These are phyloP conservation scores for Hydractinia symbiolongicarpus DNA, from an alignment of 30 jellyfish, hydroid and myxozoan genomes.

Conservation along the genomic window DNA sequence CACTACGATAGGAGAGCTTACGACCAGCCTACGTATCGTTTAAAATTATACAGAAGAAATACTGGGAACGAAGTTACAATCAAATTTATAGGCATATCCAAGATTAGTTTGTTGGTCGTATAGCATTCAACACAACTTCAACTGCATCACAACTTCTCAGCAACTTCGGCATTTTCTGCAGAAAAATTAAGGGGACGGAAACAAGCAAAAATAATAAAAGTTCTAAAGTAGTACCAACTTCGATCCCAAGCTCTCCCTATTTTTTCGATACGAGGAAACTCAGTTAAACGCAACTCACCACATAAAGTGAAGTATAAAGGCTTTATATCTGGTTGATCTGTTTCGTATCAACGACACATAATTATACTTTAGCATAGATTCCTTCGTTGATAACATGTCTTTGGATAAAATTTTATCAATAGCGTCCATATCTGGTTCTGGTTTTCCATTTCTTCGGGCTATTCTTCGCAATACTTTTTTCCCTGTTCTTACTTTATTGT, in stretches of 20 bases:
- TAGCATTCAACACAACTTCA: no score
- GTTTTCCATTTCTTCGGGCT: constrained; percentile 36
- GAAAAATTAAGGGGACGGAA: no score
- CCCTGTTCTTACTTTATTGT: constrained; percentile 40
- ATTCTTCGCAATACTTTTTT: constrained; percentile 16
- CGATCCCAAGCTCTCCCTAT: not conserved
- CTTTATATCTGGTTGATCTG: not conserved
- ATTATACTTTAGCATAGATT: not conserved
- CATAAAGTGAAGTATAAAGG: constrained; percentile 26
- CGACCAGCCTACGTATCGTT: no score
- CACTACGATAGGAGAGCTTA: no score
- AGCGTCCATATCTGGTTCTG: constrained; percentile 34
- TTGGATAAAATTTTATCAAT: not conserved
- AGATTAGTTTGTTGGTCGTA: no score
- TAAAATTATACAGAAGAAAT: no score
- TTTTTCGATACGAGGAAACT: not conserved
- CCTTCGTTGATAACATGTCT: not conserved
- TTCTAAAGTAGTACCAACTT: not conserved
- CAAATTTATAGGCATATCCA: no score
- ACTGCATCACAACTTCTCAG: no score
- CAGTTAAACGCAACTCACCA: constrained; percentile 18
- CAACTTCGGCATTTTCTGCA: no score
- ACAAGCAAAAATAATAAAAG: no score
- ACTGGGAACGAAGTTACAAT: no score
- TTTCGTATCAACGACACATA: constrained; percentile 23